phyloP scores from a whole-genome alignment of 1,140 invertebrate genomes.

The Drosophila rhopaloa region DNA sequence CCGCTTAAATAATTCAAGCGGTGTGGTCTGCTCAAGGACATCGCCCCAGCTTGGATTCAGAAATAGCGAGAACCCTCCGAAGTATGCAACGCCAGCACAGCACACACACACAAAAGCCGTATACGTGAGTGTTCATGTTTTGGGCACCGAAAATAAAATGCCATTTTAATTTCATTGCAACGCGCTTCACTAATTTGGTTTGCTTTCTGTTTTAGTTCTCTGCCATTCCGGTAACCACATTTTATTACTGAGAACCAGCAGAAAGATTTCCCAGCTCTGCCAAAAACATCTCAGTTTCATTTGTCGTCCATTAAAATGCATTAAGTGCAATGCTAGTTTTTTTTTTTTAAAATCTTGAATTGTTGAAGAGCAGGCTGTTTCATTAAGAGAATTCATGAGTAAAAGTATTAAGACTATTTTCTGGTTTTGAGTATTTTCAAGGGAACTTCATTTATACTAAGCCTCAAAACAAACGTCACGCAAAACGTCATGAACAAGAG shows the following conservation, averaged over 20 bases:
- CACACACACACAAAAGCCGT: neutral
- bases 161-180: conserved; percentile 64
- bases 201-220: conserved; percentile 24
- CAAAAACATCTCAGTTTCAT: conserved; percentile 68
- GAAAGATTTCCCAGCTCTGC: conserved; percentile 48
- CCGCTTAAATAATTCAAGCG: conserved; percentile 37
- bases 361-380: neutral
- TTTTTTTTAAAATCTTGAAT: neutral
- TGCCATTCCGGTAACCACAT: conserved; percentile 20
- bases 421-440: neutral
- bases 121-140: neutral
- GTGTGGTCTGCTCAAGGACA: conserved; percentile 31
- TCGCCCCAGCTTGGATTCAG: conserved; percentile 1
- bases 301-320: conserved; percentile 72
- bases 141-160: conserved; percentile 68
- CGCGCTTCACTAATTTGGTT: conserved; percentile 49
- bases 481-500: too few species aligned
- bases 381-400: neutral
- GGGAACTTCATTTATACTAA: too few species aligned
- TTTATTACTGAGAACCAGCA: conserved; percentile 17
- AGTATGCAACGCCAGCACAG: conserved; percentile 16
- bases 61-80: conserved; percentile 43
- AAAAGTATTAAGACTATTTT: conserved; percentile 2
- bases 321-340: conserved; percentile 32
- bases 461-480: too few species aligned